These are phyloP conservation scores for Oryzias curvinotus DNA, from an alignment of 2,113 vertebrate genomes.

Conservation along the genomic window DNA sequence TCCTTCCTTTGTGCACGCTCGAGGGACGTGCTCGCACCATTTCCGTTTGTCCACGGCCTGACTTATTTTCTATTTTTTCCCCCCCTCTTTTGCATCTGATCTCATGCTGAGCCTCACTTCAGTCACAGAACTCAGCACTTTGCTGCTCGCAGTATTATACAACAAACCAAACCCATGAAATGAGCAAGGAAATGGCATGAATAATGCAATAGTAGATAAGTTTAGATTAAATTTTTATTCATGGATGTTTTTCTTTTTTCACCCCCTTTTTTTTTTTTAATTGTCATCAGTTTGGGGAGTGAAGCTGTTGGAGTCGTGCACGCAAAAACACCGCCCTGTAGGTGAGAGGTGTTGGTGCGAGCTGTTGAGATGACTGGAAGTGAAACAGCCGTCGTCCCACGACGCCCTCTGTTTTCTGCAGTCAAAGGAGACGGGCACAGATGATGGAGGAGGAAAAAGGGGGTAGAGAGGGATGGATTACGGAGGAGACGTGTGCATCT, in stretches of 20 bases:
- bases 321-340: neutral
- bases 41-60: constrained; percentile 66
- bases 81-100: constrained; percentile 17
- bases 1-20: constrained; percentile 80
- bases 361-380: constrained; percentile 58
- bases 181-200: constrained; percentile 9
- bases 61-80: constrained; percentile 30
- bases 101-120: constrained; percentile 4
- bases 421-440: constrained; percentile 14
- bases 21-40: constrained; percentile 48
- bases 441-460: constrained; percentile 7
- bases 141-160: constrained; percentile 24
- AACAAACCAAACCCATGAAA: constrained; percentile 18
- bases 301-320: neutral
- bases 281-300: constrained; percentile 3
- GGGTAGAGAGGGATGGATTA: constrained; percentile 59
- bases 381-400: constrained; percentile 70
- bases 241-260: constrained; percentile 6
- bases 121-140: constrained; percentile 3
- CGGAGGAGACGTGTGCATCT: constrained; percentile 65
- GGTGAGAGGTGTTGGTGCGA: constrained; percentile 18
- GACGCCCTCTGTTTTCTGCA: constrained; percentile 47
- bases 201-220: constrained; percentile 40
- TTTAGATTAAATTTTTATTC: constrained; percentile 48
- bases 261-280: neutral